These are phyloP conservation scores for Athrips mouffetella DNA, from an alignment of 2,888 invertebrate genomes.

Conservation along the genomic window DNA sequence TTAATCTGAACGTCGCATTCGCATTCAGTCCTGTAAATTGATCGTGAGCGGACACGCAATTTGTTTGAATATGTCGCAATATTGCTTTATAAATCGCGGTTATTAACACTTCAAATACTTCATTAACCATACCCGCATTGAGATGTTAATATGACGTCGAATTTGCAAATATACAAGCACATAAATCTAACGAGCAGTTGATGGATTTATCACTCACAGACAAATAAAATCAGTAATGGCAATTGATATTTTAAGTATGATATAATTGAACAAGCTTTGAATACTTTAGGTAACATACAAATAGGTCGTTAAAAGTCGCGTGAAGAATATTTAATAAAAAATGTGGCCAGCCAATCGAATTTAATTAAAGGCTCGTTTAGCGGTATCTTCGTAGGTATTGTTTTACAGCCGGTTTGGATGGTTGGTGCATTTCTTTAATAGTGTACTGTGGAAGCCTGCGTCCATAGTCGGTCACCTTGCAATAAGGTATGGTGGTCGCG, in stretches of 20 bases:
- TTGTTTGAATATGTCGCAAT: background rate
- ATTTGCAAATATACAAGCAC: background rate
- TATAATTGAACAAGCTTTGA: too few species aligned
- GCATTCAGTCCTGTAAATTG: background rate
- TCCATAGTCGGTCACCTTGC: conserved; percentile 70
- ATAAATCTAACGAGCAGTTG: background rate
- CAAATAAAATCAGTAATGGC: too few species aligned
- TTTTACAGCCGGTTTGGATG: conserved; percentile 55
- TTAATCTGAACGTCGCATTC: conserved; percentile 6
- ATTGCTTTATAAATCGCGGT: background rate
- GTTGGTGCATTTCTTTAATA: conserved; percentile 45
- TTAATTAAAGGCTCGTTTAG: conserved; percentile 62
- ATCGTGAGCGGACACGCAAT: background rate
- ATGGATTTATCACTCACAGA: too few species aligned
- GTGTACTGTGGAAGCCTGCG: conserved; percentile 36
- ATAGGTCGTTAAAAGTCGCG: too few species aligned
- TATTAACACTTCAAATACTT: background rate
- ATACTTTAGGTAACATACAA: too few species aligned
- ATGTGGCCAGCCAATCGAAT: conserved; percentile 44
- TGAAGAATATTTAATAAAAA: conserved; percentile 26
- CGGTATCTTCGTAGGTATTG: conserved; percentile 51
- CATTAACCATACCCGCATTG: background rate
- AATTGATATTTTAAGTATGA: too few species aligned
- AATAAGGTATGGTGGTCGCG: conserved; percentile 72
- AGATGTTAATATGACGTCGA: background rate